These are phyloP conservation scores for Antennarius striatus DNA, from an alignment of 2,113 vertebrate species.

Conservation along the genomic window DNA sequence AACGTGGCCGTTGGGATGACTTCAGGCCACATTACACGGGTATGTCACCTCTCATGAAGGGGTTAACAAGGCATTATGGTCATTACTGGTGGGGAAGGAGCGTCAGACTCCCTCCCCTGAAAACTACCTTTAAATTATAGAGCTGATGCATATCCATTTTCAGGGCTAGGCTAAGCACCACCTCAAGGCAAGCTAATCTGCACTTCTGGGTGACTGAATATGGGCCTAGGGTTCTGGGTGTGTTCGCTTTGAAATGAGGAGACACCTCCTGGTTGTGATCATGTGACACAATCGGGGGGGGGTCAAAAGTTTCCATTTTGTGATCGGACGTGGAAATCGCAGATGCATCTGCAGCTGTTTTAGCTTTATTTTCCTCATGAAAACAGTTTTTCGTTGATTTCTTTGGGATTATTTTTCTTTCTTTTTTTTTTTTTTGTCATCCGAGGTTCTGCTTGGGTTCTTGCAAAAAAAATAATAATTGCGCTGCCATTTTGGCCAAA, in stretches of 20 bases:
- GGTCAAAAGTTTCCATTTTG: constrained; percentile 46
- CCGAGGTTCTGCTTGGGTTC: background rate
- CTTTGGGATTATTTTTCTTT: background rate
- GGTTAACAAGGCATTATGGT: constrained; percentile 74
- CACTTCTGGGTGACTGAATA: constrained; percentile 41
- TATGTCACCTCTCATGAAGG: constrained; percentile 63
- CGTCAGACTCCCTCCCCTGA: constrained; percentile 37
- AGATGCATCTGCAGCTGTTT: background rate
- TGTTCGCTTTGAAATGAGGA: constrained; percentile 49
- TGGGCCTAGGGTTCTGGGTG: constrained; percentile 44
- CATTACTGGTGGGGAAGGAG: constrained; percentile 55
- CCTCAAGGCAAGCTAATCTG: constrained; percentile 63
- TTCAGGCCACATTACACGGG: constrained; percentile 53
- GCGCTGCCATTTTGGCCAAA: background rate
- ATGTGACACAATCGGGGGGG: constrained; percentile 30
- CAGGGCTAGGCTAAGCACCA: constrained; percentile 60
- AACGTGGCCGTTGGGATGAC: constrained; percentile 33
- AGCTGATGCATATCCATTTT: constrained; percentile 66
- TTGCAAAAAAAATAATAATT: background rate
- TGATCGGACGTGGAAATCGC: background rate
- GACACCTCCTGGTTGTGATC: constrained; percentile 40
- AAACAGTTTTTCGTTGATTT: background rate
- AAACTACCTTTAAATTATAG: constrained; percentile 69
- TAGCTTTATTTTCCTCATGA: background rate
- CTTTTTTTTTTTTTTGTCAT: background rate